Percentiles rank a stretch among this genome's conserved stretches.
Conservation (phyloP, 2,888 invertebrate genomes). For the Microchrysa polita region DNA sequence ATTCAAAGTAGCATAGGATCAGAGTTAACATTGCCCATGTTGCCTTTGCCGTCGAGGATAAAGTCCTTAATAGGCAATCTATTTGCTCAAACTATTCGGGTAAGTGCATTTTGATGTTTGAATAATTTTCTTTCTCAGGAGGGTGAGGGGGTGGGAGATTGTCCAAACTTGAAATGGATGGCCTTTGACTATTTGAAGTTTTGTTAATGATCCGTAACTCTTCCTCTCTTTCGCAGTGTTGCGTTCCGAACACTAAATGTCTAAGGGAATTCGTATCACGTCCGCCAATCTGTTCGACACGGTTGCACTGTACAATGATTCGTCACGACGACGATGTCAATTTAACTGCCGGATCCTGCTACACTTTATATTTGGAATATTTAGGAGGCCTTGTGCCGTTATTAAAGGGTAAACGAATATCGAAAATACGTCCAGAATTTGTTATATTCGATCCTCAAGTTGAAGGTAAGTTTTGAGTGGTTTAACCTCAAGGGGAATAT, state of each 20-base stretch:
- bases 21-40: conserved; percentile 77
- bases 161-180: not conserved
- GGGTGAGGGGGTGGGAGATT: not conserved
- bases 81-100: conserved; percentile 93
- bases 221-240: conserved; percentile 75
- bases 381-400: conserved; percentile 96
- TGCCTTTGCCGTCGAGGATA: conserved; percentile 89
- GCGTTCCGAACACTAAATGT: conserved; percentile 89
- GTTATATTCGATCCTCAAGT: conserved; percentile 94
- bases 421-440: conserved; percentile 97
- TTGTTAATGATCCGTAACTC: conserved; percentile 6
- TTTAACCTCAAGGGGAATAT: not conserved
- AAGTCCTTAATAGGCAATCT: conserved; percentile 85
- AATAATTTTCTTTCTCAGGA: conserved; percentile 23
- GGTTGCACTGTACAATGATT: conserved; percentile 98
- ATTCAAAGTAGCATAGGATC: conserved; percentile 79
- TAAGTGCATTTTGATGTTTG: conserved; percentile 63
- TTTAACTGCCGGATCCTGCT: conserved; percentile 76
- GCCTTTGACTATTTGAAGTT: too few relatives aligned
- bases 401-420: conserved; percentile 93
- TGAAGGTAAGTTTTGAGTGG: conserved; percentile 68
- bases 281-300: conserved; percentile 83
- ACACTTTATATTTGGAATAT: conserved; percentile 92
- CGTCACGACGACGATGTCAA: conserved; percentile 88
- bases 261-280: conserved; percentile 93